These are phyloP conservation scores for Pangasius macronema DNA, from an alignment of 2,797 vertebrate species.

Conservation along the genomic window DNA sequence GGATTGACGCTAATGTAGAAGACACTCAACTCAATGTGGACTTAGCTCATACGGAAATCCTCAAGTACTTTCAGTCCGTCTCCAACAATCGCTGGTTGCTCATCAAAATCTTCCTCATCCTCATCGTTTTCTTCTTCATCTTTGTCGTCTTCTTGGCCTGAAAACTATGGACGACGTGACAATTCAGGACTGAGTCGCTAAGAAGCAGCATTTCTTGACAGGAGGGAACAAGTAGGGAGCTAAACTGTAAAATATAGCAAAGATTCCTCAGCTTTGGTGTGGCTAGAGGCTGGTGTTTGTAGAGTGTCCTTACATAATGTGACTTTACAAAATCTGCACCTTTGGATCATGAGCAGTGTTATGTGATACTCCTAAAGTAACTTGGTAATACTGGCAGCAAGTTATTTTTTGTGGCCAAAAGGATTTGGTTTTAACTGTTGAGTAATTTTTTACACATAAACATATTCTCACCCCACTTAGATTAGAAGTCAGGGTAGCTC, in stretches of 20 bases:
- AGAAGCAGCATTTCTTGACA: not conserved
- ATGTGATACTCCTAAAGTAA: slow-evolving; percentile 7
- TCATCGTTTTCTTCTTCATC: slow-evolving; percentile 82
- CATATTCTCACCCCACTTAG: not conserved
- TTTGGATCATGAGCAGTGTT: slow-evolving; percentile 30
- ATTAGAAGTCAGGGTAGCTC: not conserved
- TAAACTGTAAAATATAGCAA: slow-evolving; percentile 26
- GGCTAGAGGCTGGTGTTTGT: not conserved
- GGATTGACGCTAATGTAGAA: slow-evolving; percentile 81
- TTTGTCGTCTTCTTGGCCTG: slow-evolving; percentile 83
- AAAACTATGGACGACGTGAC: slow-evolving; percentile 44
- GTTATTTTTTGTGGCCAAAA: not conserved
- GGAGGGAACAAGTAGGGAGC: not conserved
- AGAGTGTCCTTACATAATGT: not conserved
- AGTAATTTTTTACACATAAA: slow-evolving; percentile 3
- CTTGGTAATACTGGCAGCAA: not conserved
- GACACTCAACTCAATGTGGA: slow-evolving; percentile 82
- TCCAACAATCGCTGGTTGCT: slow-evolving; percentile 84
- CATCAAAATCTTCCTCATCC: slow-evolving; percentile 84
- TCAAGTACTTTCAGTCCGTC: slow-evolving; percentile 85
- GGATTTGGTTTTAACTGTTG: not conserved
- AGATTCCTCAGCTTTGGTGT: not conserved
- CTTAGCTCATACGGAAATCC: slow-evolving; percentile 78
- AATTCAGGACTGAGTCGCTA: not conserved
- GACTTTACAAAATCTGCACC: not conserved